Evolutionary conservation across 2,797 vertebrate species (phyloP).

Genomic region (Darevskia nairensis): DNA sequence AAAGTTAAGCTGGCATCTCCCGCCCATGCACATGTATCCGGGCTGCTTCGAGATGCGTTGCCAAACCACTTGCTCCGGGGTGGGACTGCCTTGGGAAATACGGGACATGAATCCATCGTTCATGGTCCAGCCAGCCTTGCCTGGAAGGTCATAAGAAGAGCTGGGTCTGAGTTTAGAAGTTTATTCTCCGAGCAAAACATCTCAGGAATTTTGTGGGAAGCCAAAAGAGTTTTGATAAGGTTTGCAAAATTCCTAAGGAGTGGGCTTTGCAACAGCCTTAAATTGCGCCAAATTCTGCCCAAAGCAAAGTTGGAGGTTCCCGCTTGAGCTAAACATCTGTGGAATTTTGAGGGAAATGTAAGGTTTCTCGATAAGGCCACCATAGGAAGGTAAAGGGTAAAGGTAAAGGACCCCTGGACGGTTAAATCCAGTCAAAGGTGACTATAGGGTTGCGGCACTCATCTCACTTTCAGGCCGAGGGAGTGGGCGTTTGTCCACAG

Average conservation of each 20-base stretch:
- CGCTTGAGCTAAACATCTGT: not conserved
- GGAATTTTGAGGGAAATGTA: not conserved
- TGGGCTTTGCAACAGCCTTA: not conserved
- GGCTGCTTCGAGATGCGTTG: not conserved
- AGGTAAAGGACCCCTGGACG: too few species aligned
- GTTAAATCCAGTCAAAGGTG: too few species aligned
- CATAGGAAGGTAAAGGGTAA: too few species aligned
- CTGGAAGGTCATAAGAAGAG: not conserved
- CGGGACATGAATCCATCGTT: not conserved
- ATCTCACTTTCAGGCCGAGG: too few species aligned
- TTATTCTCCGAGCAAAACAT: not conserved
- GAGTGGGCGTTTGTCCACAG: too few species aligned
- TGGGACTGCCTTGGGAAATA: not conserved
- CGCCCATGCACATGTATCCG: not conserved
- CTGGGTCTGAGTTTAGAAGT: not conserved
- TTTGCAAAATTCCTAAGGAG: not conserved
- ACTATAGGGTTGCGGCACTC: too few species aligned
- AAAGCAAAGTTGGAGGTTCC: not conserved
- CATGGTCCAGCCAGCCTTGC: not conserved
- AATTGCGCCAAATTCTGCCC: not conserved
- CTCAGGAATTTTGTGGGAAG: not conserved
- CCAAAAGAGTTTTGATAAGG: not conserved
- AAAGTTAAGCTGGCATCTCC: not conserved
- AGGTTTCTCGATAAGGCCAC: not conserved
- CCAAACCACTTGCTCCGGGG: not conserved